Evolutionary conservation across 2,113 vertebrate genomes (phyloP).

Genomic region (mouse (Mus musculus)): GRCm39 chr13:34310501-34311000

Average conservation of each 20-base stretch:
- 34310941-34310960: not conserved
- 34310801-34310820: not conserved
- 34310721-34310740: not conserved
- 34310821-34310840: not conserved
- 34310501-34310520: constrained; percentile 10
- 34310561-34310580: not conserved
- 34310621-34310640: not conserved
- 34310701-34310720: not conserved
- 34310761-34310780: not conserved
- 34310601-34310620: not conserved
- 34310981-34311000: not conserved
- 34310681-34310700: not conserved
- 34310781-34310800: not conserved
- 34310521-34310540: not conserved
- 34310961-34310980: not conserved
- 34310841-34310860: not conserved
- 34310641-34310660: not conserved
- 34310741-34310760: not conserved
- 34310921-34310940: not conserved
- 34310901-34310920: not conserved
- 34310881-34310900: not conserved
- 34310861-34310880: not conserved
- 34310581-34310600: not conserved
- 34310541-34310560: not conserved
- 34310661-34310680: not conserved